Conservation (phyloP, 2,113 vertebrate species). For the Hiodon tergisus region DNA sequence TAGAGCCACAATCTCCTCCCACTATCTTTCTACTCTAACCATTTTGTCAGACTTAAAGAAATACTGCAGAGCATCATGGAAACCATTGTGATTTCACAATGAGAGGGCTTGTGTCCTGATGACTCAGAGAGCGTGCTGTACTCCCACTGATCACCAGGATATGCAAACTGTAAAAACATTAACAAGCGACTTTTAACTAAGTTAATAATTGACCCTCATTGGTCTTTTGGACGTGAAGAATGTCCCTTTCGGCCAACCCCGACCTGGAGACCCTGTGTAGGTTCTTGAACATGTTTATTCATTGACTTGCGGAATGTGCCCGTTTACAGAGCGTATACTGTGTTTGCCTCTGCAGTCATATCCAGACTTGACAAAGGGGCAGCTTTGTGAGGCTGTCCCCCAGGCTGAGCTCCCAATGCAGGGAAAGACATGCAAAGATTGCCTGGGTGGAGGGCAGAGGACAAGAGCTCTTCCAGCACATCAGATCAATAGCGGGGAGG, state of each 20-base stretch:
- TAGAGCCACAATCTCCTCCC: too few species aligned
- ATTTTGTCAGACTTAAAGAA: too few species aligned
- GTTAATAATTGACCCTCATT: not conserved
- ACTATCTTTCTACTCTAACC: too few species aligned
- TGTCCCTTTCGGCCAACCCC: not conserved
- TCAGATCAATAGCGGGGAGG: too few species aligned
- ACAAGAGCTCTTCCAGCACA: not conserved
- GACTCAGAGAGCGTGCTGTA: too few species aligned
- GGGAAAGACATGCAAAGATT: not conserved
- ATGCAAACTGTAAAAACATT: not conserved
- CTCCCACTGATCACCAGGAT: too few species aligned
- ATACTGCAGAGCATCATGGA: too few species aligned
- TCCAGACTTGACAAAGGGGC: not conserved
- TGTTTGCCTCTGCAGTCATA: not conserved
- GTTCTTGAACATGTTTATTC: conserved; percentile 13
- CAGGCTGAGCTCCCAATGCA: not conserved
- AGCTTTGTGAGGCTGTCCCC: not conserved
- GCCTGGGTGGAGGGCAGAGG: not conserved
- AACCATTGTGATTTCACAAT: too few species aligned
- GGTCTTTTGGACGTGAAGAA: conserved; percentile 5
- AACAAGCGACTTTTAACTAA: conserved; percentile 3
- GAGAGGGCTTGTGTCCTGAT: too few species aligned
- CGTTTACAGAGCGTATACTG: conserved; percentile 11
- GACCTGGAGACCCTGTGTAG: not conserved
- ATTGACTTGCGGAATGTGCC: not conserved